Evolutionary conservation across 2,888 invertebrate genomes (phyloP).

Genomic region (Leptinotarsa rubiginosa): DNA sequence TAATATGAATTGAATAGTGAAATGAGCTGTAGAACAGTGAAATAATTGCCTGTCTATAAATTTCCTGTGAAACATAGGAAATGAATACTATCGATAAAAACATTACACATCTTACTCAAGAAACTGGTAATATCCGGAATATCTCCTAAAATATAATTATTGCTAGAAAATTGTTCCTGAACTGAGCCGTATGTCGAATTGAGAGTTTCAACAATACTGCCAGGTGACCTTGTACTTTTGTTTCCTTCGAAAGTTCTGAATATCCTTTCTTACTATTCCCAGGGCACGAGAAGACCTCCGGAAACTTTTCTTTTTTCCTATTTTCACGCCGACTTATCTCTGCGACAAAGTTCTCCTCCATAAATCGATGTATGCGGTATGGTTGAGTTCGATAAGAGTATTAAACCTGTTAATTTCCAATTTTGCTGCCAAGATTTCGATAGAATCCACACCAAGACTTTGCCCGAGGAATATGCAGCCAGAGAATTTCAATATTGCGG

Average conservation of each 20-base stretch:
- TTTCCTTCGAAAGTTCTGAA: not conserved
- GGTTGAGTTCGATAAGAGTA: conserved; percentile 18
- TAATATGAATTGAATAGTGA: too few relatives aligned
- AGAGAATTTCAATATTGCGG: conserved; percentile 12
- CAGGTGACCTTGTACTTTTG: not conserved
- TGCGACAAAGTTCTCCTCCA: not conserved
- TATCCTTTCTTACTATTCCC: not conserved
- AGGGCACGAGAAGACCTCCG: not conserved
- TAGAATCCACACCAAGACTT: conserved; percentile 10
- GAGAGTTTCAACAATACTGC: not conserved
- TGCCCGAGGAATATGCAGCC: conserved; percentile 14
- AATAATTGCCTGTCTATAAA: too few relatives aligned
- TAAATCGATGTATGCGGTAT: conserved; percentile 4
- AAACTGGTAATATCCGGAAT: too few relatives aligned
- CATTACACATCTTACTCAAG: too few relatives aligned
- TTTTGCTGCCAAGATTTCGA: conserved; percentile 8
- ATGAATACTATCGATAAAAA: too few relatives aligned
- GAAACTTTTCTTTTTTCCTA: not conserved
- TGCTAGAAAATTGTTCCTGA: too few relatives aligned
- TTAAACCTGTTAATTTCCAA: conserved; percentile 12
- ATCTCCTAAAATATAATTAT: too few relatives aligned
- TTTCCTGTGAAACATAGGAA: too few relatives aligned
- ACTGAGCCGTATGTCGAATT: too few relatives aligned
- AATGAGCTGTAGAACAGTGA: too few relatives aligned
- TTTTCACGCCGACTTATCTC: not conserved